Evolutionary conservation across 1,140 invertebrate genomes (phyloP).

Genomic region (Magallana ariakensis): DNA sequence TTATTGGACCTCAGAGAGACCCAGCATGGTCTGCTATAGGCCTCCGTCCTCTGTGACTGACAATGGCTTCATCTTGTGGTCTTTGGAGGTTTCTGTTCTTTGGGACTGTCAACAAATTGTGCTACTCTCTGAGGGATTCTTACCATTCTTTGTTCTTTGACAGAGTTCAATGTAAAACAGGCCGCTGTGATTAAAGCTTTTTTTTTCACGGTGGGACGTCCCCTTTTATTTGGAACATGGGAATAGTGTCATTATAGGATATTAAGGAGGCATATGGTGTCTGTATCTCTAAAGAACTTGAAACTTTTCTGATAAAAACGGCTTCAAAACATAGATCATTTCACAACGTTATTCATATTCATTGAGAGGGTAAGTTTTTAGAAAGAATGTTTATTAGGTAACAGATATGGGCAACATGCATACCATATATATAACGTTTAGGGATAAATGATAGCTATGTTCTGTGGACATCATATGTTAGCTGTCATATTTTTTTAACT

Average conservation of each 20-base stretch:
- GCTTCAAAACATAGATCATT: too few species aligned
- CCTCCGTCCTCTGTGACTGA: background rate
- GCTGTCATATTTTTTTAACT: too few species aligned
- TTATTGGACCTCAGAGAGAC: background rate
- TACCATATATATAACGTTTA: background rate
- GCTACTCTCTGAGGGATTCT: too few species aligned
- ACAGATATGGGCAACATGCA: background rate
- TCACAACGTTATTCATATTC: background rate
- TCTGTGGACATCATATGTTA: background rate
- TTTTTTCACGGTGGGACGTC: too few species aligned
- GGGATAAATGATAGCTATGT: background rate
- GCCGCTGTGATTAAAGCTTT: too few species aligned
- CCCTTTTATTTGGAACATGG: background rate
- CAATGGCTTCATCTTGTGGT: too few species aligned
- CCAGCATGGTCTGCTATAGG: background rate
- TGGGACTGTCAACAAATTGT: too few species aligned
- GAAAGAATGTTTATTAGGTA: background rate
- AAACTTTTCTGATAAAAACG: background rate
- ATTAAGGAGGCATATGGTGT: background rate
- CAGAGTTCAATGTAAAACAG: too few species aligned
- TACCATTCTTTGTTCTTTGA: too few species aligned
- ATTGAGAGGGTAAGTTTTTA: background rate
- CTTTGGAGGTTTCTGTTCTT: too few species aligned
- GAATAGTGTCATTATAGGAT: slow-evolving; percentile 12
- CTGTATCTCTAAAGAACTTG: background rate